Conservation (phyloP, 1,140 invertebrate genomes). For the Cydia splendana region DNA sequence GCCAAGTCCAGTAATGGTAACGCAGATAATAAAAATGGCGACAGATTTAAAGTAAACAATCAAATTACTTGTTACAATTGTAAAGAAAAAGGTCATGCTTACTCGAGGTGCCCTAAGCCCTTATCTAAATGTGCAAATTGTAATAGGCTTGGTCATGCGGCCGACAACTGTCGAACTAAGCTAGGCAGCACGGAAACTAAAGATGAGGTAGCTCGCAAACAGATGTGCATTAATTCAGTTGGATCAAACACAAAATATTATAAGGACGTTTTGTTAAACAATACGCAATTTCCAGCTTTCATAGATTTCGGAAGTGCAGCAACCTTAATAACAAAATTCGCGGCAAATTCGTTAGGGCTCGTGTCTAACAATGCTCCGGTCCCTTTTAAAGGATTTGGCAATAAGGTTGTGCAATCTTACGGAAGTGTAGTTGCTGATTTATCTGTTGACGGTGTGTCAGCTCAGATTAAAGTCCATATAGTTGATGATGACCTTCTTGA, state of each 20-base stretch:
- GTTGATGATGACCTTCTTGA: constrained; percentile 24
- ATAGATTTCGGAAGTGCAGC: constrained; percentile 42
- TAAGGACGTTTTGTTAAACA: constrained; percentile 29
- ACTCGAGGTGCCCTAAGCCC: constrained; percentile 37
- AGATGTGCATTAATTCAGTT: constrained; percentile 34
- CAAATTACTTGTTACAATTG: constrained; percentile 41
- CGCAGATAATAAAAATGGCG: constrained; percentile 3
- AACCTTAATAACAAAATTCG: constrained; percentile 31
- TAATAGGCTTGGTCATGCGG: constrained; percentile 37
- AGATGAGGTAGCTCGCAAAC: constrained; percentile 14
- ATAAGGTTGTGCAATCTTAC: constrained; percentile 36
- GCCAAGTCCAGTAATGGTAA: neutral
- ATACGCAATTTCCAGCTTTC: constrained; percentile 33
- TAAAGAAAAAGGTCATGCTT: constrained; percentile 40
- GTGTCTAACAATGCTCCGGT: neutral
- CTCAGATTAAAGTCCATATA: neutral
- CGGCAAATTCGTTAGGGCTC: constrained; percentile 24
- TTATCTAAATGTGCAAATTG: constrained; percentile 37
- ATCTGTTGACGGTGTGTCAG: constrained; percentile 34
- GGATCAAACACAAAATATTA: constrained; percentile 34
- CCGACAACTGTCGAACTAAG: constrained; percentile 32
- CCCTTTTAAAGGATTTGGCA: constrained; percentile 41
- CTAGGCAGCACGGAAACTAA: neutral
- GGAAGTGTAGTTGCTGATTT: constrained; percentile 37
- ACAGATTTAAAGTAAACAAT: neutral